phyloP scores from a whole-genome alignment of 2,113 vertebrate genomes.

The Trematocara stigmaticum region DNA sequence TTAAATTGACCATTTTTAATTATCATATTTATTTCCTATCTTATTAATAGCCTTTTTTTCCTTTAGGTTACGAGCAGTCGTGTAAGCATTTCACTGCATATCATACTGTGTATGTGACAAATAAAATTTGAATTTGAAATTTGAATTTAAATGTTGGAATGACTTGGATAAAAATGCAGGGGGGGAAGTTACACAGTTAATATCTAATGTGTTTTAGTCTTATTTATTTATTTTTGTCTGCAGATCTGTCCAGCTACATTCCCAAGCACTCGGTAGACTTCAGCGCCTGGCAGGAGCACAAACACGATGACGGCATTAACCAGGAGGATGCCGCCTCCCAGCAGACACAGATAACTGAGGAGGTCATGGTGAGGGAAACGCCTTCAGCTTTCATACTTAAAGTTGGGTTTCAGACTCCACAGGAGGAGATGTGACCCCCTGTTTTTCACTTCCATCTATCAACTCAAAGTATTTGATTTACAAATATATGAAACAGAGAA shows the following conservation, averaged over 20 bases:
- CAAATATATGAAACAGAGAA: not conserved
- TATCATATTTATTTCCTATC: too few species aligned
- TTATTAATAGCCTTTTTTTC: too few species aligned
- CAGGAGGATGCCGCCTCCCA: constrained; percentile 39
- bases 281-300: constrained; percentile 87
- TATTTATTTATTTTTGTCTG: not conserved
- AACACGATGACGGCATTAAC: constrained; percentile 60
- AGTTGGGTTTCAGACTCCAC: not conserved
- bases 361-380: constrained; percentile 81
- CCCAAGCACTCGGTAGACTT: constrained; percentile 88
- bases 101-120: too few species aligned
- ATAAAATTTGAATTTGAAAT: too few species aligned
- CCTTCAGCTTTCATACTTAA: not conserved
- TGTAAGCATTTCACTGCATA: too few species aligned
- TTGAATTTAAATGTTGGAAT: not conserved
- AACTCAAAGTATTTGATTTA: not conserved
- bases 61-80: too few species aligned
- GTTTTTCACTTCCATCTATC: not conserved
- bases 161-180: not conserved
- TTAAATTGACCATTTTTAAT: too few species aligned
- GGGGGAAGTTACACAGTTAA: not conserved
- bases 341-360: constrained; percentile 55
- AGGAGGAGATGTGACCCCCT: not conserved
- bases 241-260: constrained; percentile 88
- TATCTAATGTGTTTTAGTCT: not conserved